Evolutionary conservation across 2,113 vertebrate genomes (phyloP).

Genomic region (Catagonus wagneri): DNA sequence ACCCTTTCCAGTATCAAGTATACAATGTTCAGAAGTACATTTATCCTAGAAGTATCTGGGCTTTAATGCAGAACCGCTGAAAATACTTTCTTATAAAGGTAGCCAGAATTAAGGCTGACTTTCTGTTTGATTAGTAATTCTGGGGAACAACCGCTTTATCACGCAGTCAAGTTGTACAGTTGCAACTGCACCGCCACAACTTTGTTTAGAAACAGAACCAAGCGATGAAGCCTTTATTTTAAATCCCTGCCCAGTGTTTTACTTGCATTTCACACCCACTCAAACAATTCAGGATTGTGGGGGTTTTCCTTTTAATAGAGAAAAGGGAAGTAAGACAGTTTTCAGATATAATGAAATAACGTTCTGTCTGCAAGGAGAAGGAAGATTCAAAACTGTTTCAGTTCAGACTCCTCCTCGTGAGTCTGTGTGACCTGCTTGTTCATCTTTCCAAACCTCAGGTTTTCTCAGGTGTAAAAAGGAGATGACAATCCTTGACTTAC

Average conservation of each 20-base stretch:
- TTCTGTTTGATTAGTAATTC: conserved; percentile 30
- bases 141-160: neutral
- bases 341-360: conserved; percentile 50
- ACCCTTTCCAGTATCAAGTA: conserved; percentile 12
- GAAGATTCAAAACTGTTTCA: neutral
- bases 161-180: neutral
- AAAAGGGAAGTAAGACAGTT: neutral
- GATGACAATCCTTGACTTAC: neutral
- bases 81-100: conserved; percentile 43
- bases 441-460: neutral
- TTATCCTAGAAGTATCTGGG: neutral
- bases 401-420: neutral
- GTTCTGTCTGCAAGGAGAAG: neutral
- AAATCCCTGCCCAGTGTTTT: conserved; percentile 57
- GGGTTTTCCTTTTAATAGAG: conserved; percentile 19
- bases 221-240: conserved; percentile 51
- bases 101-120: conserved; percentile 54
- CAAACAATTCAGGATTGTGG: conserved; percentile 50
- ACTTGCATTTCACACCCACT: conserved; percentile 56
- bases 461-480: neutral
- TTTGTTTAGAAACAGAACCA: conserved; percentile 66
- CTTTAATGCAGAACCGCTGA: neutral
- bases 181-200: neutral
- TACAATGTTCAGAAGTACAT: neutral
- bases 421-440: neutral